Percentiles rank a stretch among this genome's conserved stretches.
Conservation (phyloP, 2,797 vertebrate genomes). For the Macropus fuliginosus region DNA sequence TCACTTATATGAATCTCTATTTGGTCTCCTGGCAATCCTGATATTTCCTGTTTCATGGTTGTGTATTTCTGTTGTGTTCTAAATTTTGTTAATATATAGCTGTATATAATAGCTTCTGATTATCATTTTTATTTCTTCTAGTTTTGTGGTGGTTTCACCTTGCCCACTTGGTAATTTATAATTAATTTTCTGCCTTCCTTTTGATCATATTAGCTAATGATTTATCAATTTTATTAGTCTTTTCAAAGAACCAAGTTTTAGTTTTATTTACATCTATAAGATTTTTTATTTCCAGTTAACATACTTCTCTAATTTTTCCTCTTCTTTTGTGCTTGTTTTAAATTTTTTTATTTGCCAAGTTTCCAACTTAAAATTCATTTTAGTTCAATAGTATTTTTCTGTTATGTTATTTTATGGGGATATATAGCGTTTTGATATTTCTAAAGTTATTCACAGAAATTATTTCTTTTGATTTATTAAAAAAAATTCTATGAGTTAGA, state of each 20-base stretch:
- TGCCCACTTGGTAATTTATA: background rate
- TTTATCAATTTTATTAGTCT: background rate
- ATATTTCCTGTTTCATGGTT: background rate
- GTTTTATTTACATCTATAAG: background rate
- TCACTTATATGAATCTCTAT: background rate
- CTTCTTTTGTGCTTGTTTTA: background rate
- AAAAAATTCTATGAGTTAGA: background rate
- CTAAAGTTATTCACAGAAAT: background rate
- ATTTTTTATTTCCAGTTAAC: background rate
- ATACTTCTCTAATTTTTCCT: background rate
- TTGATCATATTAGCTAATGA: background rate
- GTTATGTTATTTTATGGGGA: background rate
- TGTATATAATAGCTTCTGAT: background rate
- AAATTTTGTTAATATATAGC: background rate
- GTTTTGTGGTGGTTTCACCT: background rate
- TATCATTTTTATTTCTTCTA: background rate
- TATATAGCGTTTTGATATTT: background rate
- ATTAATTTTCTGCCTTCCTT: background rate
- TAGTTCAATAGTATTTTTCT: background rate
- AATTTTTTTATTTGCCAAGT: background rate
- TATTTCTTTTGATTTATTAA: background rate
- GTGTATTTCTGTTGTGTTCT: background rate
- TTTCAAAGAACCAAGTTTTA: background rate
- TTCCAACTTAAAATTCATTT: background rate
- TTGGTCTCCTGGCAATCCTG: background rate